phyloP scores from a whole-genome alignment of 2,797 vertebrate genomes.

The Sciaenops ocellatus region DNA sequence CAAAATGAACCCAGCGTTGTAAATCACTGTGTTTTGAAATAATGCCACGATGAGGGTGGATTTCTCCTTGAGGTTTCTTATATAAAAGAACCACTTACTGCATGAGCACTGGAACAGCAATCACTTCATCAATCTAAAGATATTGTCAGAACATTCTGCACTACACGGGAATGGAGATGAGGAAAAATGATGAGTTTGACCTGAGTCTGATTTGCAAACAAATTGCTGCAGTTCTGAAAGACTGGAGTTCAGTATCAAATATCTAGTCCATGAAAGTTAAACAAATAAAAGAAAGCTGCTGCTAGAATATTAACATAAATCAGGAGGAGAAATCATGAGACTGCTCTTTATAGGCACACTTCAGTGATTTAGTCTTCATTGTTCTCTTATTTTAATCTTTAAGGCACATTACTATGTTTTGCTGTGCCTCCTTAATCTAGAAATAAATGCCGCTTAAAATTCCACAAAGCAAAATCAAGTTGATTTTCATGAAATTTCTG shows the following conservation, averaged over 20 bases:
- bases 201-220: slow-evolving; percentile 2
- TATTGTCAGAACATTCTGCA: not conserved
- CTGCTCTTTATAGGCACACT: not conserved
- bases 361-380: not conserved
- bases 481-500: not conserved
- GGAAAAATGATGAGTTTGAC: not conserved
- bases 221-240: not conserved
- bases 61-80: not conserved
- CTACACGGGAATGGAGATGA: not conserved
- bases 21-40: not conserved
- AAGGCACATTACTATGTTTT: not conserved
- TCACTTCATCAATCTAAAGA: slow-evolving; percentile 9
- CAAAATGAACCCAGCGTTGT: not conserved
- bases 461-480: not conserved
- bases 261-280: not conserved
- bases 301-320: not conserved
- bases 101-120: not conserved
- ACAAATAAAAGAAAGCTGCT: not conserved
- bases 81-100: not conserved
- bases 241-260: not conserved
- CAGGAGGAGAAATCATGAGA: not conserved
- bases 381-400: not conserved
- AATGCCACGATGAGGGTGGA: not conserved
- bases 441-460: not conserved
- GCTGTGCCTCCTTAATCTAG: not conserved